phyloP scores from a whole-genome alignment of 1,140 invertebrate species.

The Bradysia coprophila region DNA sequence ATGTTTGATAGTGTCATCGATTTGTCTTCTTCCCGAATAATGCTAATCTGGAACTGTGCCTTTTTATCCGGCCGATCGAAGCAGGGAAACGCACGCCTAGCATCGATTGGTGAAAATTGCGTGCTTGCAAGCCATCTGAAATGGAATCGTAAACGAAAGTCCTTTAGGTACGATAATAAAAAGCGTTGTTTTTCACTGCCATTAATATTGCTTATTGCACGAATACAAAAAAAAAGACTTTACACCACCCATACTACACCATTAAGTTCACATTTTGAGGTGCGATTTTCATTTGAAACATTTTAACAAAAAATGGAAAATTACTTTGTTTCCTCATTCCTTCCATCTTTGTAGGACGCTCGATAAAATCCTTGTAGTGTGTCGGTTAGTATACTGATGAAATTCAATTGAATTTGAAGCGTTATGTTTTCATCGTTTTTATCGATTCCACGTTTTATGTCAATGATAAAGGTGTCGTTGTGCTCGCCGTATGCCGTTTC shows the following conservation, averaged over 20 bases:
- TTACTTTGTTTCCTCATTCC: conserved; percentile 40
- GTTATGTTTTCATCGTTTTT: background rate
- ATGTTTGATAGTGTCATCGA: conserved; percentile 42
- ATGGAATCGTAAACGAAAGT: conserved; percentile 15
- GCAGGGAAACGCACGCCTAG: conserved; percentile 64
- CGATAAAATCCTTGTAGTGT: conserved; percentile 58
- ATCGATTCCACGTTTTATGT: background rate
- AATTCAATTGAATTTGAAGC: conserved; percentile 32
- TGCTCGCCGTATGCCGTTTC: conserved; percentile 16
- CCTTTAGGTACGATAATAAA: conserved; percentile 1
- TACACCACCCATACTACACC: conserved; percentile 2
- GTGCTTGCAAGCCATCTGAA: conserved; percentile 44
- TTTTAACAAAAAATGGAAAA: conserved; percentile 11
- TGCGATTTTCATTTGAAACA: no score
- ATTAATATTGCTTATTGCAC: conserved; percentile 15
- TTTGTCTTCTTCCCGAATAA: conserved; percentile 41
- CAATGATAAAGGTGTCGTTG: conserved; percentile 17
- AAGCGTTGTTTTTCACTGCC: conserved; percentile 1
- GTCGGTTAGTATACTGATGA: conserved; percentile 39
- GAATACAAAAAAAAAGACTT: conserved; percentile 3
- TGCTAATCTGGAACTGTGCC: conserved; percentile 49
- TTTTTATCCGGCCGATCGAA: conserved; percentile 75
- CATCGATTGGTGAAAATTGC: conserved; percentile 66
- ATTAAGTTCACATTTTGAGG: no score
- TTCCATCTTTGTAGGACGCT: conserved; percentile 48